Evolutionary conservation across 30 jellyfish, hydroid and myxozoan genomes (phyloP).

Genomic region (Catostylus mosaicus): DNA sequence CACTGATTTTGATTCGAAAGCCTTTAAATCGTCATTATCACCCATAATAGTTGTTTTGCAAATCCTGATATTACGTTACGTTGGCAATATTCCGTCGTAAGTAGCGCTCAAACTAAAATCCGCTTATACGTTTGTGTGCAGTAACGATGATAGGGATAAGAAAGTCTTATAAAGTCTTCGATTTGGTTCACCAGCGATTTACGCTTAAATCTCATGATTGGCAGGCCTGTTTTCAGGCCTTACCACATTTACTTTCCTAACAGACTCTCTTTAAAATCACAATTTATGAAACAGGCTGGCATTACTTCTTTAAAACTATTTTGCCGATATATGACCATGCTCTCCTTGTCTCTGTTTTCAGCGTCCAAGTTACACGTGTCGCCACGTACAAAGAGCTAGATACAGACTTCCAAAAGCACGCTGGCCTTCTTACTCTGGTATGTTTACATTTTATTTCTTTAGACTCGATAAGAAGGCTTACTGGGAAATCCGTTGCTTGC

Average conservation of each 20-base stretch:
- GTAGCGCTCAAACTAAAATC: slow-evolving; percentile 57
- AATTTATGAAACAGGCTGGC: slow-evolving; percentile 10
- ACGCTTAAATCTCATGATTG: slow-evolving; percentile 71
- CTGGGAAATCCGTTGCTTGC: slow-evolving; percentile 68
- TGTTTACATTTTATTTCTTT: slow-evolving; percentile 31
- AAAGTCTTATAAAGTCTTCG: slow-evolving; percentile 50
- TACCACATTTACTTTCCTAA: slow-evolving; percentile 61
- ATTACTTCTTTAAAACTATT: not conserved
- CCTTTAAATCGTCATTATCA: slow-evolving; percentile 48
- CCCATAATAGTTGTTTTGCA: slow-evolving; percentile 49
- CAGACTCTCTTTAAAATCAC: slow-evolving; percentile 30
- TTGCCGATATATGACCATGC: not conserved
- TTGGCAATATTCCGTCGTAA: slow-evolving; percentile 46
- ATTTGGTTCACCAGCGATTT: slow-evolving; percentile 77
- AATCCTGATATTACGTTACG: slow-evolving; percentile 67
- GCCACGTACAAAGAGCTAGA: slow-evolving; percentile 99
- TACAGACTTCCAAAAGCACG: slow-evolving; percentile 95
- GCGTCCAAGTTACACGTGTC: slow-evolving; percentile 99
- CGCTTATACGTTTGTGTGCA: slow-evolving; percentile 72
- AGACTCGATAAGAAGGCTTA: slow-evolving; percentile 48
- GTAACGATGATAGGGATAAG: slow-evolving; percentile 71
- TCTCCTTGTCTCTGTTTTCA: not conserved
- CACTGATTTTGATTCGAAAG: slow-evolving; percentile 38
- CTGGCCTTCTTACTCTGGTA: slow-evolving; percentile 98
- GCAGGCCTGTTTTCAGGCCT: slow-evolving; percentile 69